phyloP scores from a whole-genome alignment of 1,140 invertebrate genomes.

The Teleopsis dalmanni region DNA sequence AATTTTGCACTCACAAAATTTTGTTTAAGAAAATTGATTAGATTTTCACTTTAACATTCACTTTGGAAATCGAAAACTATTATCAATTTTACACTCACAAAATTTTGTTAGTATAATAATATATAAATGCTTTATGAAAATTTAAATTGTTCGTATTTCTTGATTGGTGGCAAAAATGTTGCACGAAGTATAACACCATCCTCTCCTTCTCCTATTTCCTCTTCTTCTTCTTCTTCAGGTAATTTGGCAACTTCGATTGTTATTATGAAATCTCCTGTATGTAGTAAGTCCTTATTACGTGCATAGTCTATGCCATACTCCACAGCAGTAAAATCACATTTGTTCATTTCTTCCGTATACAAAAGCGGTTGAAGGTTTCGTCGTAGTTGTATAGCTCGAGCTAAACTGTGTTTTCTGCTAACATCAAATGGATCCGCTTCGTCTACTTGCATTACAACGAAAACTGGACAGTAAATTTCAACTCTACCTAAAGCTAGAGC shows the following conservation, averaged over 20 bases:
- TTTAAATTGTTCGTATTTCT: constrained; percentile 32
- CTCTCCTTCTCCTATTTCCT: constrained; percentile 24
- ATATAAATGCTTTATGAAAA: constrained; percentile 16
- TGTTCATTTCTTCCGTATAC: constrained; percentile 28
- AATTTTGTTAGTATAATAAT: too few species aligned
- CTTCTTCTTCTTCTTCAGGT: constrained; percentile 30
- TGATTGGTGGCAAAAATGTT: constrained; percentile 28
- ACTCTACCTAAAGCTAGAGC: constrained; percentile 26
- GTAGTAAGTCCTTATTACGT: constrained; percentile 24
- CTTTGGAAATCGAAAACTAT: too few species aligned
- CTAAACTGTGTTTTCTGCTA: constrained; percentile 24
- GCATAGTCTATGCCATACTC: constrained; percentile 38
- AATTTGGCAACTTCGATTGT: constrained; percentile 33
- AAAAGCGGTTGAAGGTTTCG: constrained; percentile 28
- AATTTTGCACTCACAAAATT: too few species aligned
- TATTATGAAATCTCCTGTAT: constrained; percentile 36
- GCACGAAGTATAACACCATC: constrained; percentile 34
- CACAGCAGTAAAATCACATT: constrained; percentile 23
- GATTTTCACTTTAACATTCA: too few species aligned
- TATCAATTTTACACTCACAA: too few species aligned
- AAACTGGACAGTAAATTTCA: constrained; percentile 38
- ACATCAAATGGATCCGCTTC: constrained; percentile 16
- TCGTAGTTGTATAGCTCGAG: constrained; percentile 23
- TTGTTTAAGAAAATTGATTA: too few species aligned
- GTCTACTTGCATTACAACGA: constrained; percentile 25